phyloP scores from a whole-genome alignment of 2,113 vertebrate genomes.

The Pituophis catenifer region DNA sequence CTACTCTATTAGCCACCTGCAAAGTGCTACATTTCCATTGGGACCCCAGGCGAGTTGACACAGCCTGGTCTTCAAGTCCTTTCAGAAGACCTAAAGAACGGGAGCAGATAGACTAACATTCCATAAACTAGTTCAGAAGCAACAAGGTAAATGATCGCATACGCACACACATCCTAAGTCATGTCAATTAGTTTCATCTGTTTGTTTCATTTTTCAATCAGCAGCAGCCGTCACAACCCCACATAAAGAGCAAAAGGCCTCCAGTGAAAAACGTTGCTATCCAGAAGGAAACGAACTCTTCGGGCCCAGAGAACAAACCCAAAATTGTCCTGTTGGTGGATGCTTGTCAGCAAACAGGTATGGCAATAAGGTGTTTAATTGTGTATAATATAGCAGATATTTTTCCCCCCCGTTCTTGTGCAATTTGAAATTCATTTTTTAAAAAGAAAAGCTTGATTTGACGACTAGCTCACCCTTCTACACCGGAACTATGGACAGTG shows the following conservation, averaged over 20 bases:
- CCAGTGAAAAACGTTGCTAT: slow-evolving; percentile 89
- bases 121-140: not conserved
- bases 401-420: not conserved
- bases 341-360: slow-evolving; percentile 96
- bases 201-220: slow-evolving; percentile 40
- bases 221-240: slow-evolving; percentile 74
- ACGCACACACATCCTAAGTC: too few relatives aligned
- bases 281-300: slow-evolving; percentile 91
- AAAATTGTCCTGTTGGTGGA: slow-evolving; percentile 94
- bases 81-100: not conserved
- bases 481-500: too few relatives aligned
- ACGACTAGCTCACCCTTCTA: not conserved
- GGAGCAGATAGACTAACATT: not conserved
- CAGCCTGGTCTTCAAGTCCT: not conserved
- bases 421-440: not conserved
- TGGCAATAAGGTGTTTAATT: not conserved
- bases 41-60: not conserved
- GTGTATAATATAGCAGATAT: not conserved
- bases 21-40: not conserved
- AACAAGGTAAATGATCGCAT: not conserved
- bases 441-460: not conserved
- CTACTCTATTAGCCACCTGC: not conserved
- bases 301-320: slow-evolving; percentile 85
- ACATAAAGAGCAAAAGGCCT: slow-evolving; percentile 83
- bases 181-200: not conserved